Evolutionary conservation across 2,113 vertebrate genomes (phyloP).

Genomic region (Chroicocephalus ridibundus): DNA sequence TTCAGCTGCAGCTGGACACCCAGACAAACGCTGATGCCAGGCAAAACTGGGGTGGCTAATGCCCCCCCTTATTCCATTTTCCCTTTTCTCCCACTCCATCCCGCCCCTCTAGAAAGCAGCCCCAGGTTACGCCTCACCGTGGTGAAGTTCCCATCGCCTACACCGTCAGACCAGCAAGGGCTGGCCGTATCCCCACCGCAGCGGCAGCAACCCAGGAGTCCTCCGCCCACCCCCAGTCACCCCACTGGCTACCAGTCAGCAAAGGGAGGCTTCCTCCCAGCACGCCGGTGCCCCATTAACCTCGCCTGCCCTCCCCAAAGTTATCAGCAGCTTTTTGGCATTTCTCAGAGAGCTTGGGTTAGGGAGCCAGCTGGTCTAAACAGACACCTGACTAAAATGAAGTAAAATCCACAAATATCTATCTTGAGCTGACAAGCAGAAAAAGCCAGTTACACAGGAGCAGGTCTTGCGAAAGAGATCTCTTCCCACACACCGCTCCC

Average conservation of each 20-base stretch:
- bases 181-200: neutral
- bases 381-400: neutral
- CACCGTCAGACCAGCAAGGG: neutral
- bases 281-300: neutral
- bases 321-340: neutral
- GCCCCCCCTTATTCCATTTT: neutral
- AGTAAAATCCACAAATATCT: neutral
- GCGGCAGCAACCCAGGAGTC: neutral
- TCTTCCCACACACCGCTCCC: neutral
- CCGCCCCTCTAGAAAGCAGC: neutral
- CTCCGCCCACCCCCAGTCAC: neutral
- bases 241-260: neutral
- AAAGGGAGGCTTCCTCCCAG: neutral
- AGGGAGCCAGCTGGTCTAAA: neutral
- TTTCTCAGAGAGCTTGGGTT: neutral
- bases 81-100: neutral
- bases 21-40: neutral
- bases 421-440: neutral
- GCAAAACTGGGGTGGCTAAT: neutral
- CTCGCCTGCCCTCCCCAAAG: neutral
- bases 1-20: neutral
- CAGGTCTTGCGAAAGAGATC: neutral
- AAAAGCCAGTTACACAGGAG: neutral
- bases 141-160: neutral
- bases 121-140: accelerated